Conservation (phyloP, 1,140 invertebrate species). For the Bombus waltoni region DNA sequence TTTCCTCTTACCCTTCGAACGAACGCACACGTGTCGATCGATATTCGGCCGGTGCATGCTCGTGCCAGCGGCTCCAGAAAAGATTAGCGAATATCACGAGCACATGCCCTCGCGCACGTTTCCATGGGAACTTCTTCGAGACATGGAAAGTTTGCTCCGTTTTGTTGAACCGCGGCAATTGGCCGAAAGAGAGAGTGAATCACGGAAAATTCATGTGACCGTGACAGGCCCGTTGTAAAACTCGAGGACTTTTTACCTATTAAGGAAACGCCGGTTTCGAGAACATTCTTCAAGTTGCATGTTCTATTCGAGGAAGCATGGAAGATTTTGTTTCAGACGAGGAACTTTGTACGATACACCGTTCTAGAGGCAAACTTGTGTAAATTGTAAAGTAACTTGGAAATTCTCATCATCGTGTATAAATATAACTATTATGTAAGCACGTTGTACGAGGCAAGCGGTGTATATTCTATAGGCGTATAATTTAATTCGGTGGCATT, state of each 20-base stretch:
- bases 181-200: slow-evolving; percentile 21
- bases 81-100: slow-evolving; percentile 49
- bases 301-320: neutral
- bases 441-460: neutral
- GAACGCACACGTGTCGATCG: slow-evolving; percentile 45
- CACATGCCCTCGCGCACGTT: slow-evolving; percentile 58
- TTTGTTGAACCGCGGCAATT: slow-evolving; percentile 4
- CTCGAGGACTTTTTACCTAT: neutral
- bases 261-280: neutral
- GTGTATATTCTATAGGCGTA: neutral
- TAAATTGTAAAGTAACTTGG: neutral
- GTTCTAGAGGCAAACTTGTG: neutral
- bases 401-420: neutral
- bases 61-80: slow-evolving; percentile 36
- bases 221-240: neutral
- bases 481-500: neutral
- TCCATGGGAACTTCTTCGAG: slow-evolving; percentile 69
- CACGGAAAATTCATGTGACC: neutral
- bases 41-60: slow-evolving; percentile 54
- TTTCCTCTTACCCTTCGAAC: slow-evolving; percentile 18
- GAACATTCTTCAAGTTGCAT: neutral
- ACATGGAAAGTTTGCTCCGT: slow-evolving; percentile 32
- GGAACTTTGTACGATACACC: neutral
- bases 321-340: neutral
- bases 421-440: neutral